These are phyloP conservation scores for Polypedilum vanderplanki DNA, from an alignment of 1,140 invertebrate species.

Conservation along the genomic window DNA sequence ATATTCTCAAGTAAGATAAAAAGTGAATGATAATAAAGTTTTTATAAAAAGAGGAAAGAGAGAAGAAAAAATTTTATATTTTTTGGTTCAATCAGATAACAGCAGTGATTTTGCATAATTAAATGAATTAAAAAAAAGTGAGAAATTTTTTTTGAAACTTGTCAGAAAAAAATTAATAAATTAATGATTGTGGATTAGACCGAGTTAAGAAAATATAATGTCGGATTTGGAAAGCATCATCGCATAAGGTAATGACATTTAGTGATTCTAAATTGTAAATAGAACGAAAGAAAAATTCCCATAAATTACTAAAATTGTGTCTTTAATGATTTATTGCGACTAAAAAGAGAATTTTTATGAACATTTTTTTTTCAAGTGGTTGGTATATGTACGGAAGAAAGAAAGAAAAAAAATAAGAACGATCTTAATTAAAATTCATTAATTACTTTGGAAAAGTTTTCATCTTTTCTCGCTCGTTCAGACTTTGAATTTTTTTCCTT, in stretches of 20 bases:
- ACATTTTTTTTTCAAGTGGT: no score
- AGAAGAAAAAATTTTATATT: neutral
- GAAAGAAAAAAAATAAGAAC: neutral
- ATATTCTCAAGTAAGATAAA: neutral
- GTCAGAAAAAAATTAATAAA: neutral
- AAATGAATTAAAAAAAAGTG: neutral
- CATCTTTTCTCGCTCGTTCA: neutral
- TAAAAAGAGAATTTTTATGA: neutral
- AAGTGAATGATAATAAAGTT: constrained; percentile 19
- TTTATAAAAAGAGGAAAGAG: neutral
- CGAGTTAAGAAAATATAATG: no score
- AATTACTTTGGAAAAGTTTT: neutral
- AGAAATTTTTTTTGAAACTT: neutral
- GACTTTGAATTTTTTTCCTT: no score
- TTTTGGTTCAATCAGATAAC: neutral
- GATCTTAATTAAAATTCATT: constrained; percentile 15
- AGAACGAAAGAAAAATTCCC: neutral
- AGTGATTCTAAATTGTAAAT: neutral
- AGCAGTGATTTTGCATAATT: constrained; percentile 2
- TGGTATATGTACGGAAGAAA: no score
- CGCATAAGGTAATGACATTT: neutral
- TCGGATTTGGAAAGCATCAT: no score
- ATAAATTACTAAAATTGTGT: neutral
- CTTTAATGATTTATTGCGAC: neutral
- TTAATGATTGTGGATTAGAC: neutral